Evolutionary conservation across 2,888 invertebrate genomes (phyloP).

Genomic region (Dynastes maya): DNA sequence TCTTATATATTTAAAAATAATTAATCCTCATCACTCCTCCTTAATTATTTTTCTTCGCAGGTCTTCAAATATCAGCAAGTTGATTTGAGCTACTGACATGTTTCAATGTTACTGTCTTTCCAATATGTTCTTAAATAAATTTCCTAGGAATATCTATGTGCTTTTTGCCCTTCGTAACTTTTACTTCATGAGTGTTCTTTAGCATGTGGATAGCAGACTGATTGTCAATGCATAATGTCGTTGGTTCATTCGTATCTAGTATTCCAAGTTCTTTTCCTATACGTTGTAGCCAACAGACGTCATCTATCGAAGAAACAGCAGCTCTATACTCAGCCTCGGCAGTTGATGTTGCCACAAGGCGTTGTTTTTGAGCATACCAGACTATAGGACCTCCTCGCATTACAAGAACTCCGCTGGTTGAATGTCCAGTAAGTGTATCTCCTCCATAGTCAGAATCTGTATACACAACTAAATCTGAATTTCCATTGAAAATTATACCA

Average conservation of each 20-base stretch:
- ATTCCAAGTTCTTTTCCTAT: slow-evolving; percentile 56
- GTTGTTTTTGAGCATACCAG: not conserved
- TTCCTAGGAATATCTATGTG: slow-evolving; percentile 61
- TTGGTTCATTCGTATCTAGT: slow-evolving; percentile 55
- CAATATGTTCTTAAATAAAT: slow-evolving; percentile 61
- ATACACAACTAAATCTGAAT: not conserved
- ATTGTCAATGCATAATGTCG: slow-evolving; percentile 58
- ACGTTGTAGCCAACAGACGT: slow-evolving; percentile 60
- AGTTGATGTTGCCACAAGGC: not conserved
- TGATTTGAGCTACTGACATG: slow-evolving; percentile 59
- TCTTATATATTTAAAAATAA: too few species aligned
- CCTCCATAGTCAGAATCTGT: slow-evolving; percentile 19
- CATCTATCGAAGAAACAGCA: slow-evolving; percentile 60
- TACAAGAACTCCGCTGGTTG: not conserved
- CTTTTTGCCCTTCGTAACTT: slow-evolving; percentile 61
- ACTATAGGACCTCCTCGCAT: not conserved
- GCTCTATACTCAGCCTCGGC: slow-evolving; percentile 55
- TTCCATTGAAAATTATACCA: slow-evolving; percentile 10
- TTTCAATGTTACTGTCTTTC: slow-evolving; percentile 55
- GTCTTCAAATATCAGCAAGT: slow-evolving; percentile 58
- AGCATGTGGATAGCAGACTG: slow-evolving; percentile 61
- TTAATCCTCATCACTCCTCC: not conserved
- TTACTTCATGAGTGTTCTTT: slow-evolving; percentile 56
- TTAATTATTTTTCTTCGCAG: slow-evolving; percentile 48
- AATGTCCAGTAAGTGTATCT: not conserved